Conservation (phyloP, 2,888 invertebrate species). For the Drosophila meridionalis region DNA sequence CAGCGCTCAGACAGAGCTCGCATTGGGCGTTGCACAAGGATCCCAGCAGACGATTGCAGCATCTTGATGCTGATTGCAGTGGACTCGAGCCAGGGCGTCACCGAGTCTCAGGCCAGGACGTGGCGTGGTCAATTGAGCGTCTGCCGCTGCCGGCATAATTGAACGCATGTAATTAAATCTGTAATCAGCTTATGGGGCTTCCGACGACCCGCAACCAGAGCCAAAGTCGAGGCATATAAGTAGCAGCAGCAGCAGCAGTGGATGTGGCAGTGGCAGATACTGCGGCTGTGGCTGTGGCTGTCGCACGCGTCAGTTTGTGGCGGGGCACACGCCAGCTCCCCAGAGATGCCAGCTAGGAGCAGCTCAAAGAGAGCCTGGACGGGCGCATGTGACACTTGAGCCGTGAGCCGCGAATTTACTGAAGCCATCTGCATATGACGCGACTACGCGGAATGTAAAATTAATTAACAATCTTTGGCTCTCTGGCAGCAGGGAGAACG, state of each 20-base stretch:
- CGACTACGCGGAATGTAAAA: conserved; percentile 6
- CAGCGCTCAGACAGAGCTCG: conserved; percentile 18
- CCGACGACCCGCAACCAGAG: conserved; percentile 17
- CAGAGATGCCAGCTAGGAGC: background rate
- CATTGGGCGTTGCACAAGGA: conserved; percentile 1
- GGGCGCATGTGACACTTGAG: background rate
- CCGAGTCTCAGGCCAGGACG: background rate
- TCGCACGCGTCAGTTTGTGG: conserved; percentile 41
- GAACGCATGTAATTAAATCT: conserved; percentile 59
- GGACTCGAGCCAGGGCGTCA: background rate
- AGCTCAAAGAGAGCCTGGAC: background rate
- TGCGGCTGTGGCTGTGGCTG: background rate
- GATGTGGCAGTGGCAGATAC: background rate
- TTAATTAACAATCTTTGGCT: conserved; percentile 9
- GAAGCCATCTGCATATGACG: conserved; percentile 22
- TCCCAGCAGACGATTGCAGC: conserved; percentile 1
- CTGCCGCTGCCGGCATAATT: conserved; percentile 39
- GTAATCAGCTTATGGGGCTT: conserved; percentile 67
- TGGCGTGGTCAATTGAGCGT: conserved; percentile 3
- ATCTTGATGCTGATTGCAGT: background rate
- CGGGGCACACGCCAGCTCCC: conserved; percentile 3
- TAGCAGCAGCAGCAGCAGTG: background rate
- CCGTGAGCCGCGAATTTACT: conserved; percentile 1
- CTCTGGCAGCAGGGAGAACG: background rate
- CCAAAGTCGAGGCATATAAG: background rate